Base-by-base conservation (phyloP, 1,140 invertebrate species). In the Phocides pigmalion region DNA sequence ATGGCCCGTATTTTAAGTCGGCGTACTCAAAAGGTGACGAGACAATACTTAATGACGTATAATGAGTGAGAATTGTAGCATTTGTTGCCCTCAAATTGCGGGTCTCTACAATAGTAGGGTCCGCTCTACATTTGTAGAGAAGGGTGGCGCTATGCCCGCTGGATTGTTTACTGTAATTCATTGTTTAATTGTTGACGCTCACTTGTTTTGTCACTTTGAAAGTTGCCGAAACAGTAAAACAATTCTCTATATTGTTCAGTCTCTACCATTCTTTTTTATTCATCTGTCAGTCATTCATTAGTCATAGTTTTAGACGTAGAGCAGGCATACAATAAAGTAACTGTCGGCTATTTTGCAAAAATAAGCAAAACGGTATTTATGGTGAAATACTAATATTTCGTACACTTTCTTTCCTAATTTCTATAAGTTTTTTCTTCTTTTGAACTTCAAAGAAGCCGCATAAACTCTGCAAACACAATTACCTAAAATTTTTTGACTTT, bases 1-100 rank as follows among this genome's bases (percentile, higher is more conserved):
- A 15, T 59, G 12, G 56, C 56, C 42, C 16, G 11, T 12, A 2
- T 20, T 32, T 59, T 20, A 59, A 49, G 75, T 72, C 85, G 85
- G 85, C 70, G 51, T 71, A 67, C 66, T 77, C 69, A 77, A 85
- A 84, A 77, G 76, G 72, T 74, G 73, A 78, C 72, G 75, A 87
- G 78, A 84, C 86, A 85, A 81, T 82, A 70, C 68, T 69, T 82
- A 85, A 84, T 75, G 77, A 82, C 71, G 54, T 66, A 69, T 83
- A 87, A 85, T 82, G 75, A 89, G 70, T 72, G 70, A 70, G 70
- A 76, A 82, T 84, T 87, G 81, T 87, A 66, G 35, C 50, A 58
- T 58, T 66, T 70, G 56, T 47, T 51, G 16, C 17, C 44, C 11
- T 49, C n/a, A 50, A 37, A 32, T n/a, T 59, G 25, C 65, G 51